phyloP scores from a whole-genome alignment of 2,113 vertebrate genomes.

The Nothocercus nigrocapillus region DNA sequence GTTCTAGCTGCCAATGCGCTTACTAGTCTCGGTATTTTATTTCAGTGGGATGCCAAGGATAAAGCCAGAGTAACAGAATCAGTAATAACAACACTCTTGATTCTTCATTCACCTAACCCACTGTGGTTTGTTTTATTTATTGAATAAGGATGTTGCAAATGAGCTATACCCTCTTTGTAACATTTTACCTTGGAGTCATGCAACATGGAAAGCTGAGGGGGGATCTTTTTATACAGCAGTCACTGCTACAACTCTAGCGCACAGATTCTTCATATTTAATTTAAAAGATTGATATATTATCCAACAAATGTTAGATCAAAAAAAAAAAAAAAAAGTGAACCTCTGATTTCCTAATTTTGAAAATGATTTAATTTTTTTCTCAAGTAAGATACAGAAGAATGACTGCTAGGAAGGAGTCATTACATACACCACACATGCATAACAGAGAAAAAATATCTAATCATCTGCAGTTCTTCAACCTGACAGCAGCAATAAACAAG shows the following conservation, averaged over 20 bases:
- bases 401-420: background rate
- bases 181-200: background rate
- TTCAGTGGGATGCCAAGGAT: background rate
- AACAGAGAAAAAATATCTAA: background rate
- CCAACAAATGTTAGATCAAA: rapidly evolving
- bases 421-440: background rate
- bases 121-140: background rate
- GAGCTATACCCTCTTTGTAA: background rate
- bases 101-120: background rate
- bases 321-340: background rate
- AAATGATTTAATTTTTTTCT: background rate
- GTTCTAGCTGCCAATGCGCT: background rate
- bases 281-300: background rate
- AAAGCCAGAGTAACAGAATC: background rate
- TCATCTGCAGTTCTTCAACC: background rate
- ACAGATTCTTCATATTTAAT: background rate
- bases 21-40: background rate
- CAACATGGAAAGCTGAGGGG: background rate
- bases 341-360: background rate
- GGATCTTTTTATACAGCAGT: background rate
- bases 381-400: background rate
- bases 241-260: background rate
- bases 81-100: background rate
- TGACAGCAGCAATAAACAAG: background rate
- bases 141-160: background rate